A percentile compares a stretch with the other conserved stretches of the same genome.
Evolutionary conservation across 2,888 invertebrate genomes (phyloP).

Genomic region (Diaperis boleti): DNA sequence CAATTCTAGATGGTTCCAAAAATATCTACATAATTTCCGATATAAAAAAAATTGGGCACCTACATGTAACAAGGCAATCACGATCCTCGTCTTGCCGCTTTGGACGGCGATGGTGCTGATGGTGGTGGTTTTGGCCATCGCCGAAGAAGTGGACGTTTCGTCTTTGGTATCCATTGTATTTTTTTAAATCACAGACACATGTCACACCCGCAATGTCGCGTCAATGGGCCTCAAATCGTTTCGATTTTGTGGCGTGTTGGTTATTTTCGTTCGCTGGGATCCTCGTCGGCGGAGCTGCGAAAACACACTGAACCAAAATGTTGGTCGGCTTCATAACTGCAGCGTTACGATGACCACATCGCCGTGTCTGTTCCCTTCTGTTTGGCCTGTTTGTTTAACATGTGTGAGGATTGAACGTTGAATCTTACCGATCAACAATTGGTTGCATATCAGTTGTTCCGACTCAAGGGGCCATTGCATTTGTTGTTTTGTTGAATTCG

Average conservation of each 20-base stretch:
- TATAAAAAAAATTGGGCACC: constrained; percentile 61
- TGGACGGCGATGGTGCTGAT: constrained; percentile 93
- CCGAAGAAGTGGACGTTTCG: constrained; percentile 53
- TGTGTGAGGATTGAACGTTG: constrained; percentile 48
- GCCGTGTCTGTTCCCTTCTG: constrained; percentile 48
- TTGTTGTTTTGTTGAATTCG: no score
- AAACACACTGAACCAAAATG: constrained; percentile 60
- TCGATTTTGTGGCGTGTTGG: constrained; percentile 5
- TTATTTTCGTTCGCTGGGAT: constrained; percentile 35
- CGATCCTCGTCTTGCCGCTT: constrained; percentile 86
- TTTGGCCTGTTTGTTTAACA: constrained; percentile 41
- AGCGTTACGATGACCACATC: constrained; percentile 60
- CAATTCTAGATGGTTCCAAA: background rate
- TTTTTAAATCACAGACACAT: constrained; percentile 38
- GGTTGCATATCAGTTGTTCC: constrained; percentile 28
- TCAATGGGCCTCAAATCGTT: constrained; percentile 12
- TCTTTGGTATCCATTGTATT: constrained; percentile 50
- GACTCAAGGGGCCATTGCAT: no score
- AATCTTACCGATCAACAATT: constrained; percentile 37
- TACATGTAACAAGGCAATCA: constrained; percentile 91
- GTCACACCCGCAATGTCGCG: constrained; percentile 11
- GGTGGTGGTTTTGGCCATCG: constrained; percentile 77
- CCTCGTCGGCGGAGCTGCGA: constrained; percentile 60
- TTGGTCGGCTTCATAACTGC: constrained; percentile 48
- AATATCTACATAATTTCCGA: background rate